Base-by-base conservation (phyloP, 2,113 vertebrate species). In the Bambusicola thoracicus region DNA sequence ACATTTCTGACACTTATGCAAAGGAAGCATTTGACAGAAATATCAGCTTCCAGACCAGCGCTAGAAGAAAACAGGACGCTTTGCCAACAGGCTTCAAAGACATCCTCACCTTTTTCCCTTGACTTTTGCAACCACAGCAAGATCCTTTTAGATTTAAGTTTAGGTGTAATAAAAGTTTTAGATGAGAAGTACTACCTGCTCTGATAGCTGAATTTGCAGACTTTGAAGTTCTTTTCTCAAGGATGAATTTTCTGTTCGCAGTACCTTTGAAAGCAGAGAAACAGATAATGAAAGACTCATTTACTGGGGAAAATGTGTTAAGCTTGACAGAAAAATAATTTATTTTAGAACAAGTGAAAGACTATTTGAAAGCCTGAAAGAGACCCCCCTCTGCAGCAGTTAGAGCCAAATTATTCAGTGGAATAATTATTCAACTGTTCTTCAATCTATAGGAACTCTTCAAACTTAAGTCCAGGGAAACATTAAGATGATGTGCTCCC, bases 141-240 rank as follows among this genome's bases (percentile, higher is more conserved):
- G 87, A 95, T 90, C 48, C 91, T 90, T 92, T 96, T 24, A 85
- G 85, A 78, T 83, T 92, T 29, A 85, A 88, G 85, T 94, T 95
- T 68, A 95, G 87, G 95, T 80, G 89, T 83, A 94, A 97, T 94
- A 34, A 77, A 93, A 95, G 95, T 95, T 94, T 83, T 4, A 96
- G 93, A 95, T 95, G 66, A 92, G 86, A 92, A 86, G 85, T 76
- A 38, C 93, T 97, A 99, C 99, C 98, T 99, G 98, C 88, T 99
- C 98, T 10, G 96, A 97, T 8, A 97, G 96, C 92, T 98, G 97
- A 94, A 96, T 98, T 93, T 98, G 98, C 85, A 99, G 93, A 44
- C 95, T 97, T 89, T 98, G 98, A 81, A 99, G 94, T 90, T 98
- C 98, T 89, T 96, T 97, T 86, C 97, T 98, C 85, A 99, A 95